A percentile compares a stretch with the other conserved stretches of the same genome.
phyloP scores from a whole-genome alignment of 2,888 invertebrate species.

The Toxonevra muliebris region DNA sequence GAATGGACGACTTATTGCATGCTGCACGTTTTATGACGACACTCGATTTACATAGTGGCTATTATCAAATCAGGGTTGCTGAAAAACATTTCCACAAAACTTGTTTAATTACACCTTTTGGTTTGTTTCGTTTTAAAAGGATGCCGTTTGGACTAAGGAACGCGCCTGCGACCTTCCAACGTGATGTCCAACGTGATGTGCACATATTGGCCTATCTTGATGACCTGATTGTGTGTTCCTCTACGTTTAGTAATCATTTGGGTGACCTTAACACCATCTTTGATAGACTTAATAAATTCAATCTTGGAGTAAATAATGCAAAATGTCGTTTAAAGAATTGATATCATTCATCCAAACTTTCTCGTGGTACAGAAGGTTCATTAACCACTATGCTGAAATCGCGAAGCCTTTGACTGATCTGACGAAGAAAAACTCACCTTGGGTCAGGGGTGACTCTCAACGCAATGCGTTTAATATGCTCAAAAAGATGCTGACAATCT shows the following conservation, averaged over 20 bases:
- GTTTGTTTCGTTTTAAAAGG: conserved; percentile 5
- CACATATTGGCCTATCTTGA: too few species aligned
- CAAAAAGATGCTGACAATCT: conserved; percentile 35
- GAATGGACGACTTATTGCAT: conserved; percentile 16
- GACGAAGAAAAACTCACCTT: conserved; percentile 32
- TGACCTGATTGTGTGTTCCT: too few species aligned
- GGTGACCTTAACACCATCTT: too few species aligned
- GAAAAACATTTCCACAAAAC: conserved; percentile 5
- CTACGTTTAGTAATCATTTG: too few species aligned
- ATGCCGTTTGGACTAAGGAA: conserved; percentile 16
- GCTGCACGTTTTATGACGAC: conserved; percentile 12
- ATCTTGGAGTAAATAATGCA: too few species aligned
- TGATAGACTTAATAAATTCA: too few species aligned
- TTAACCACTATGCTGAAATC: conserved; percentile 54
- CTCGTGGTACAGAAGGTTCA: conserved; percentile 51
- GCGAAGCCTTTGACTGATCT: conserved; percentile 43
- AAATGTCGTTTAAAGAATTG: too few species aligned
- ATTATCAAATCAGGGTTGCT: conserved; percentile 5
- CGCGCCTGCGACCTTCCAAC: conserved; percentile 11
- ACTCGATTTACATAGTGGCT: conserved; percentile 11
- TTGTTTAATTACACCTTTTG: conserved; percentile 18
- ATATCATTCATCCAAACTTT: conserved; percentile 48
- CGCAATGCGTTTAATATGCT: conserved; percentile 29
- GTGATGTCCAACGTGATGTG: too few species aligned
- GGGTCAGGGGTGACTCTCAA: conserved; percentile 24